Evolutionary conservation across 1,140 invertebrate species (phyloP), one percentile per base, ranked within the genome.

Genomic region (Rhysida immarginata): DNA sequence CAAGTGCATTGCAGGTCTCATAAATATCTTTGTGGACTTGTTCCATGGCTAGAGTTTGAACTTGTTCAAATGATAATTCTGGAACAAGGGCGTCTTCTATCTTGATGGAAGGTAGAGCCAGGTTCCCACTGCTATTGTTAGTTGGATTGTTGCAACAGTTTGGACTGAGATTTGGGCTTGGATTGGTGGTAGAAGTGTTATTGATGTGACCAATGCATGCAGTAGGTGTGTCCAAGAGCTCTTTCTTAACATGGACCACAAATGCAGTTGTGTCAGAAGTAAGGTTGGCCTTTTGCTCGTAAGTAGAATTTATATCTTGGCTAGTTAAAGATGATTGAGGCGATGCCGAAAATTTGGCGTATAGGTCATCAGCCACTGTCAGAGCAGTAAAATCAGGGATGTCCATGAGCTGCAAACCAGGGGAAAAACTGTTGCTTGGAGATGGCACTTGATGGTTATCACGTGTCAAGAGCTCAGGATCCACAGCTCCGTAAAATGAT

Each of bases 1-100:
- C 84, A 59, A 91, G 77, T 54, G 84, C 78, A 2, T 80, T 79
- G 66, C 87, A 91, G 1, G 85, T 87, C 63, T 81, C 83, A 61
- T 85, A 81, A 27, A 90, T 85, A 66, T 90, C 87, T 62, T 83
- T 81, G 58, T 85, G 82, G 55, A 87, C 79, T 65, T 90, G 84
- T 62, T 90, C 85, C 60, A 90, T 84, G 3, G 86, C 87, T 65
- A 91, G 72, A 54, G 81, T 85, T 21, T 90, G 76, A 16, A 90
- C 83, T 5, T 85, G 84, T 66, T 88, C 87, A 58, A 91, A 16
- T 24, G 43, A 50, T 50, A 51, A 20, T n/a, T 51, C 49, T 2
- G 49, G 24, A 11, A 23, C 49, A 11, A 25, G 13, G 2, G 49
- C 13, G 8, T 51, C 24, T 25, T 51, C 49, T 5, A 51, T 14